These are phyloP conservation scores for Diarsia dahlii DNA, from an alignment of 2,888 invertebrate species.

Conservation along the genomic window DNA sequence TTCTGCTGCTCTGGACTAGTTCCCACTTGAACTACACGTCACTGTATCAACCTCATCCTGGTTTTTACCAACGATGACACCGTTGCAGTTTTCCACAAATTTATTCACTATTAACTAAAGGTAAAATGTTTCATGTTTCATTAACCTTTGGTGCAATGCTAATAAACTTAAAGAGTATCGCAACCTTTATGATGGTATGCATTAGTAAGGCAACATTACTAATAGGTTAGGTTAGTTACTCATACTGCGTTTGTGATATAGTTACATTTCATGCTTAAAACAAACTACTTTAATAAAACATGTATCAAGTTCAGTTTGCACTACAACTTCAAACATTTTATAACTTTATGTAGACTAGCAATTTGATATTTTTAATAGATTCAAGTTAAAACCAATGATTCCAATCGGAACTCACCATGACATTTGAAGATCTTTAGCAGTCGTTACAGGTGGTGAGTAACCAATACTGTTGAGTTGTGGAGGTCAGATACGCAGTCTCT, in stretches of 20 bases:
- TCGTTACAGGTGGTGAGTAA: no score
- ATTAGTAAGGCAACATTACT: background rate
- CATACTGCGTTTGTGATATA: background rate
- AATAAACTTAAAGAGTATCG: constrained; percentile 27
- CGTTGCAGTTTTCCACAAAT: background rate
- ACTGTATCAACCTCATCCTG: no score
- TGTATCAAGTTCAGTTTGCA: background rate
- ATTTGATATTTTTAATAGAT: background rate
- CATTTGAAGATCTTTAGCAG: no score
- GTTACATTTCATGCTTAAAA: no score
- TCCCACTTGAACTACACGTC: no score
- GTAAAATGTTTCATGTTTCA: background rate
- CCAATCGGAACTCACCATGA: no score
- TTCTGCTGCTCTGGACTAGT: no score
- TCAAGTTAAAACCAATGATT: background rate
- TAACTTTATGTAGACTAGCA: background rate
- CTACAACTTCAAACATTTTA: background rate
- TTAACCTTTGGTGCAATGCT: constrained; percentile 22
- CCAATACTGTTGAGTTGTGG: no score
- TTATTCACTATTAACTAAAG: no score
- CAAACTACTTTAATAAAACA: no score
- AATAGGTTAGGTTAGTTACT: constrained; percentile 19
- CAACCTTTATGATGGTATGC: constrained; percentile 23
- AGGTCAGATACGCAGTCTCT: no score
- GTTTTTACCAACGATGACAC: no score